Conservation (phyloP, 2,797 vertebrate genomes). For the Alfaro cultratus region DNA sequence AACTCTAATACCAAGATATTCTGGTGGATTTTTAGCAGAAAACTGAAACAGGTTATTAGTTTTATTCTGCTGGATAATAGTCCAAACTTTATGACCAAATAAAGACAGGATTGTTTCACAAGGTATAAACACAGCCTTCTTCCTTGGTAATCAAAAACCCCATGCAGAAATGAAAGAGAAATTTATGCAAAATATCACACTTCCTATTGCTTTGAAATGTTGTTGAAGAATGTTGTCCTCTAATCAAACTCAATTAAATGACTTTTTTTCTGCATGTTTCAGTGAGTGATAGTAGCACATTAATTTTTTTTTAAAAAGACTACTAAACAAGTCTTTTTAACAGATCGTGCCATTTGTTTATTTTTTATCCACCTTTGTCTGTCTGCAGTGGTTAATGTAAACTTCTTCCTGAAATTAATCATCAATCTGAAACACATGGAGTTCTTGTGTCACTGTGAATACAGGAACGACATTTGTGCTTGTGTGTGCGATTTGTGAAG, state of each 20-base stretch:
- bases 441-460: conserved; percentile 10
- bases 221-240: background rate
- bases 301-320: too few species aligned
- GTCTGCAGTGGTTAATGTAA: background rate
- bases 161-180: background rate
- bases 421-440: background rate
- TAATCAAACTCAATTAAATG: too few species aligned
- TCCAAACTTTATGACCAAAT: background rate
- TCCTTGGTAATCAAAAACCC: background rate
- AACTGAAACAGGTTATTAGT: background rate
- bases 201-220: background rate
- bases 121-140: background rate
- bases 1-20: background rate
- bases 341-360: background rate
- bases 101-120: background rate
- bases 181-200: background rate
- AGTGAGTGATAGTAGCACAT: background rate
- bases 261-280: background rate
- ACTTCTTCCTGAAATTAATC: background rate
- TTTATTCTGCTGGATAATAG: background rate
- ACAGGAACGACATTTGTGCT: conserved; percentile 19
- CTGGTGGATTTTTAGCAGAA: background rate
- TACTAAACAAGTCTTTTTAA: background rate
- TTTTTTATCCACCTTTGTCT: background rate
- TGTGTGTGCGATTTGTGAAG: conserved; percentile 33